phyloP scores from a whole-genome alignment of 2,113 vertebrate species.

The Halcyon malimbica region DNA sequence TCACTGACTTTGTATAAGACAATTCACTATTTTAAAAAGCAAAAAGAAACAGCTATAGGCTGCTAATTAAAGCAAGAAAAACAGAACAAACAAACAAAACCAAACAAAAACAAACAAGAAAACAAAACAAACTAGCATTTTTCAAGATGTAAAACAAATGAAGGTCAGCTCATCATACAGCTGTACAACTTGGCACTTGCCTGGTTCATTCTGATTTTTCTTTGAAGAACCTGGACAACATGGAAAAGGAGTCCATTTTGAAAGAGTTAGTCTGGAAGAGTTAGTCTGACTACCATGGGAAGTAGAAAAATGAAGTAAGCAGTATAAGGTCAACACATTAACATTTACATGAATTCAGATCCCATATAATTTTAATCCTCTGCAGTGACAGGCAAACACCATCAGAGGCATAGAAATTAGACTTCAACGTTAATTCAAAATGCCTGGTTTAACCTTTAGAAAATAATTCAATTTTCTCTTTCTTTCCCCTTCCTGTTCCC shows the following conservation, averaged over 20 bases:
- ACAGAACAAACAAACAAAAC: neutral
- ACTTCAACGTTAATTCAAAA: constrained; percentile 54
- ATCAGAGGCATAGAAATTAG: constrained; percentile 36
- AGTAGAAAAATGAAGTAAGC: constrained; percentile 21
- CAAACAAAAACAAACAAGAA: neutral
- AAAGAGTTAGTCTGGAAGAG: neutral
- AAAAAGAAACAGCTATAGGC: neutral
- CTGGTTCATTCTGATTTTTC: neutral
- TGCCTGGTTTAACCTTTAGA: constrained; percentile 55
- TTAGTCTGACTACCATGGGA: neutral
- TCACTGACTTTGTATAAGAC: neutral
- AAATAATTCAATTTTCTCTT: constrained; percentile 31
- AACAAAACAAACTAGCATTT: neutral
- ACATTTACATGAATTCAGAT: constrained; percentile 56
- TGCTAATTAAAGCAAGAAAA: neutral
- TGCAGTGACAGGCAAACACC: constrained; percentile 14
- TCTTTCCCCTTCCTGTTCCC: neutral
- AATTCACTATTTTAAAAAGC: neutral
- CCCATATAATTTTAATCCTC: constrained; percentile 22
- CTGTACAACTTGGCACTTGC: neutral
- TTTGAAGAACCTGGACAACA: neutral
- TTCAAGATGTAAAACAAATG: neutral
- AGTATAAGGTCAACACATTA: constrained; percentile 56
- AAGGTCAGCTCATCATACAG: neutral
- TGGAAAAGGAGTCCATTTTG: neutral